phyloP scores from a whole-genome alignment of 2,113 vertebrate genomes.

The Podiceps cristatus region DNA sequence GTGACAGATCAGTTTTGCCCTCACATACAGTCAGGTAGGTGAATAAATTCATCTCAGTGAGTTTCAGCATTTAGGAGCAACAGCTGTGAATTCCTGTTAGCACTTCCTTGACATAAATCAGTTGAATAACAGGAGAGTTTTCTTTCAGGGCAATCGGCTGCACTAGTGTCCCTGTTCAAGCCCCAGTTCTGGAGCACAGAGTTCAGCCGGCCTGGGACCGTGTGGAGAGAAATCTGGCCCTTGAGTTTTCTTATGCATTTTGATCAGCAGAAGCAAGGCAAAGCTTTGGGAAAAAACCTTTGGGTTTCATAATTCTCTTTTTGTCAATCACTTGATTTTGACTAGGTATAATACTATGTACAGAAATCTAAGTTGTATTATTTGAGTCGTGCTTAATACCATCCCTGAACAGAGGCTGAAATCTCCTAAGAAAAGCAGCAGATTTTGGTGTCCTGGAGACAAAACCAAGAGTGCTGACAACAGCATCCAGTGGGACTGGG shows the following conservation, averaged over 20 bases:
- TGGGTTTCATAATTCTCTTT: neutral
- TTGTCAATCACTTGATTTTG: neutral
- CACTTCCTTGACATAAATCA: conserved; percentile 21
- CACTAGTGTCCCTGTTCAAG: neutral
- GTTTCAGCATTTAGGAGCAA: conserved; percentile 37
- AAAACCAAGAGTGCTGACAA: rapidly evolving
- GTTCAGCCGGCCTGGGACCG: neutral
- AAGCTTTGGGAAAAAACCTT: neutral
- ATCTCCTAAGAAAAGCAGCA: neutral
- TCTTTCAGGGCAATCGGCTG: neutral
- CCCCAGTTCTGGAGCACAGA: neutral
- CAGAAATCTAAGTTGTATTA: neutral
- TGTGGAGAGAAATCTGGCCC: neutral
- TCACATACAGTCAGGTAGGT: conserved; percentile 44
- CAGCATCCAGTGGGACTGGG: neutral
- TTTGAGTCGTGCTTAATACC: neutral
- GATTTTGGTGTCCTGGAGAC: neutral
- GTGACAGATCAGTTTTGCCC: conserved; percentile 44
- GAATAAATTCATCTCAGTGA: conserved; percentile 21
- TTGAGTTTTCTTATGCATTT: neutral
- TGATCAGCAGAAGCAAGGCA: neutral
- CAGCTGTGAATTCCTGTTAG: conserved; percentile 52
- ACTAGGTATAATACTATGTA: neutral
- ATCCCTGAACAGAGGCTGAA: neutral
- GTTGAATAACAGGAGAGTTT: neutral